Evolutionary conservation across 2,888 invertebrate genomes (phyloP).

Genomic region (Standfussiana lucernea): DNA sequence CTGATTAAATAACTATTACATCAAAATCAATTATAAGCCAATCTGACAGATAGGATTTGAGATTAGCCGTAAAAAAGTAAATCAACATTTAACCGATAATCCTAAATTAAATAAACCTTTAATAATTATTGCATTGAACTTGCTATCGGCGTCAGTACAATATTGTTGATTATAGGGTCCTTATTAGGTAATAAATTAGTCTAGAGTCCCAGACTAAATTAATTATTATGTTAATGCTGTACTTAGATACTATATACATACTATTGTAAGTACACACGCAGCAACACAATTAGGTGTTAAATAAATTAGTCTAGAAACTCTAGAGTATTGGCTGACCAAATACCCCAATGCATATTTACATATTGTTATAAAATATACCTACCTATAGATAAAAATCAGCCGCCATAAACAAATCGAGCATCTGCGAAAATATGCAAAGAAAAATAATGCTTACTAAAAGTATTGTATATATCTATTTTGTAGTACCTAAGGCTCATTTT

Average conservation of each 20-base stretch:
- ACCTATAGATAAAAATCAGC: background rate
- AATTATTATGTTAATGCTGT: slow-evolving; percentile 8
- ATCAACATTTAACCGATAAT: background rate
- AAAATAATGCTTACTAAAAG: background rate
- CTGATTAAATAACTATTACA: too few relatives aligned
- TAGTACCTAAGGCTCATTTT: too few relatives aligned
- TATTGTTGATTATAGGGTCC: background rate
- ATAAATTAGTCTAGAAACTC: background rate
- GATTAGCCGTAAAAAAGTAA: background rate
- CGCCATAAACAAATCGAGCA: background rate
- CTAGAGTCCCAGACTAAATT: slow-evolving; percentile 18
- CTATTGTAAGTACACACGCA: slow-evolving; percentile 13
- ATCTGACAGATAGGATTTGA: background rate
- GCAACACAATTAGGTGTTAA: background rate
- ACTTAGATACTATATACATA: background rate
- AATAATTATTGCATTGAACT: background rate
- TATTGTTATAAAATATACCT: too few relatives aligned
- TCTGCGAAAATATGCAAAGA: background rate
- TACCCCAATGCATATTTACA: background rate
- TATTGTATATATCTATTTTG: too few relatives aligned
- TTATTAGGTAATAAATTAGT: slow-evolving; percentile 25
- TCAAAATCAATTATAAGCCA: too few relatives aligned
- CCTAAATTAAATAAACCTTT: background rate
- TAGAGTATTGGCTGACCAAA: background rate
- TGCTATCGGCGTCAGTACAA: background rate